phyloP scores from a whole-genome alignment of 2,797 vertebrate genomes.

The Alosa sapidissima region DNA sequence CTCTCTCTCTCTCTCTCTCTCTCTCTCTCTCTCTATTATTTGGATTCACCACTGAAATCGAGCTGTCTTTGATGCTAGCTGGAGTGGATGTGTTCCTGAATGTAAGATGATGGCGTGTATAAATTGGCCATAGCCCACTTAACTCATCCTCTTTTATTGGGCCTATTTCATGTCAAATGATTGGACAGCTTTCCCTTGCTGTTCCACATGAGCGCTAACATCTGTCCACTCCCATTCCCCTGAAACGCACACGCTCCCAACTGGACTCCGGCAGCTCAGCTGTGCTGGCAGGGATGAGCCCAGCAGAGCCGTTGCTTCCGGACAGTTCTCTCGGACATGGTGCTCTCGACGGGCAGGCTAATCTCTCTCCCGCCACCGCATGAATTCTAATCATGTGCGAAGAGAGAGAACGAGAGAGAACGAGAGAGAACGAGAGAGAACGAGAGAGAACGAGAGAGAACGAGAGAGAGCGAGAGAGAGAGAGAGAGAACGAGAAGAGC shows the following conservation, averaged over 20 bases:
- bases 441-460: not conserved
- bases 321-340: not conserved
- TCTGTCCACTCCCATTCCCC: not conserved
- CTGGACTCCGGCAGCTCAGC: not conserved
- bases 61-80: not conserved
- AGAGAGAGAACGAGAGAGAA: not conserved
- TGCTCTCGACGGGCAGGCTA: not conserved
- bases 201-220: not conserved
- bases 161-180: not conserved
- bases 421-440: not conserved
- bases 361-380: not conserved
- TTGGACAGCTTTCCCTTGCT: not conserved
- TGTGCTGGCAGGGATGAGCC: slow-evolving; percentile 14
- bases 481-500: not conserved
- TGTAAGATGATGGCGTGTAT: not conserved
- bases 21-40: not conserved
- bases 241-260: not conserved
- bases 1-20: no score
- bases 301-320: not conserved
- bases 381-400: not conserved
- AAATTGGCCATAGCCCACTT: not conserved
- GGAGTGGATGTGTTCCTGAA: not conserved
- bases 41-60: not conserved
- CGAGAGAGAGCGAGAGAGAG: not conserved
- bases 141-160: not conserved